Base-by-base conservation (phyloP, 2,888 invertebrate genomes). In the Lampropteryx suffumata region DNA sequence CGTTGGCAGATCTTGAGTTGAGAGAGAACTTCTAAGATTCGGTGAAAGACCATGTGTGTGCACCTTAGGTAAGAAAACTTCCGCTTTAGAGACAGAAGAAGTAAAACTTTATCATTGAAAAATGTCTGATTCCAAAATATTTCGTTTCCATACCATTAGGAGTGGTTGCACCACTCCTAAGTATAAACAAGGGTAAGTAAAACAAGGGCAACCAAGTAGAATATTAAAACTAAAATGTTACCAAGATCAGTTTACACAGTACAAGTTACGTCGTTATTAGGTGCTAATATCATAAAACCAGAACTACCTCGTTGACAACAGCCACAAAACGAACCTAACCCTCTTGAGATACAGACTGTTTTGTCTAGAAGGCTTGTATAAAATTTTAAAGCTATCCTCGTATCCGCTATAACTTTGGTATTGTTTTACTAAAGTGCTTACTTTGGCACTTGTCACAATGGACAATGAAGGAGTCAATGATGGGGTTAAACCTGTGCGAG, bases 261-360 rank as follows among this genome's bases (percentile, higher is more conserved):
- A 12, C 13, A 44, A 29, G 34, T 48, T 30, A 44, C 40, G 44
- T 44, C 43, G 34, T 46, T 42, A 51, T 28, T 51, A 41, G 12
- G 42, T 42, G 47, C 34, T 47, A 43, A 52, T 48, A 48, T 48
- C 36, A 39, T 48, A 43, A 33, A 47, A 52, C 34, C 35, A 21
- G 44, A 24, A 13, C 26, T 24, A 34, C 24, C 13, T n/a, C 34
- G 39, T 36, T 24, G 10, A 11, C 21, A 34, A 34, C 10, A 21
- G 28, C n/a, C 12, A 24, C 17, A 45, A 44, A 45, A 28, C 21
- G 21, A 51, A 46, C 46, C 36, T 17, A 28, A 41, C 6, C n/a
- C 3, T 12, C 17, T 10, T 24, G 9, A n/a, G 8, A 33, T 33
- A 51, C 28, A 21, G 10, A 17, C 46, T 37, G 42, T 24, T 46